Evolutionary conservation across 2,113 vertebrate species (phyloP).

Genomic region (Rhodinocichla rosea): DNA sequence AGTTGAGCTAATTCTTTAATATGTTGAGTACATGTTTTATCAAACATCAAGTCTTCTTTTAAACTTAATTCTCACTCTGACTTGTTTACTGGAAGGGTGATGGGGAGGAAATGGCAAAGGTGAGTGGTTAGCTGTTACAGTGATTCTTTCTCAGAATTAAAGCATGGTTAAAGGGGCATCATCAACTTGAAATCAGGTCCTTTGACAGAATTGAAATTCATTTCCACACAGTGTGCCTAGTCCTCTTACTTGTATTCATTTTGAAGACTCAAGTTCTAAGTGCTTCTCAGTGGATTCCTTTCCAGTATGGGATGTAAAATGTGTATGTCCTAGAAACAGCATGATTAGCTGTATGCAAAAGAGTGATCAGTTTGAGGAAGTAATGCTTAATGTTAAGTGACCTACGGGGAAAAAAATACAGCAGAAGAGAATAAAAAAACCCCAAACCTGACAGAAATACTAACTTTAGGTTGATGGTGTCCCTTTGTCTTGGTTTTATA

Average conservation of each 20-base stretch:
- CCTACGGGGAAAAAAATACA: not conserved
- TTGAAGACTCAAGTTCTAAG: not conserved
- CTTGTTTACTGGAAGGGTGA: constrained; percentile 8
- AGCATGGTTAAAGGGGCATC: constrained; percentile 31
- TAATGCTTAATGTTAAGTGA: not conserved
- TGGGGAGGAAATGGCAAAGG: constrained; percentile 25
- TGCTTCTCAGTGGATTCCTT: not conserved
- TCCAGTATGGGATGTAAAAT: not conserved
- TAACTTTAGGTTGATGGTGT: constrained; percentile 57
- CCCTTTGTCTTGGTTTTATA: constrained; percentile 49
- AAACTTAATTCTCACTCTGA: constrained; percentile 9
- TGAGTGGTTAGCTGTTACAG: constrained; percentile 14
- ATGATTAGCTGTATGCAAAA: not conserved
- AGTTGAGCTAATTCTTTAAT: not conserved
- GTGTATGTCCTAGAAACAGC: not conserved
- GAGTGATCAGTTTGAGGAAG: not conserved
- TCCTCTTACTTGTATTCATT: not conserved
- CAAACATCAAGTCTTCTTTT: constrained; percentile 29
- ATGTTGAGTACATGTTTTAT: not conserved
- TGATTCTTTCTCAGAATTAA: not conserved
- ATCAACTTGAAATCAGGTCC: constrained; percentile 44
- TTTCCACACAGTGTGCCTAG: not conserved
- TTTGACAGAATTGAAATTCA: not conserved
- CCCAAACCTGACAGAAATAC: not conserved
- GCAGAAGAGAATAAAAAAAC: not conserved